phyloP scores from a whole-genome alignment of 2,797 vertebrate species.

The Chiloscyllium punctatum region DNA sequence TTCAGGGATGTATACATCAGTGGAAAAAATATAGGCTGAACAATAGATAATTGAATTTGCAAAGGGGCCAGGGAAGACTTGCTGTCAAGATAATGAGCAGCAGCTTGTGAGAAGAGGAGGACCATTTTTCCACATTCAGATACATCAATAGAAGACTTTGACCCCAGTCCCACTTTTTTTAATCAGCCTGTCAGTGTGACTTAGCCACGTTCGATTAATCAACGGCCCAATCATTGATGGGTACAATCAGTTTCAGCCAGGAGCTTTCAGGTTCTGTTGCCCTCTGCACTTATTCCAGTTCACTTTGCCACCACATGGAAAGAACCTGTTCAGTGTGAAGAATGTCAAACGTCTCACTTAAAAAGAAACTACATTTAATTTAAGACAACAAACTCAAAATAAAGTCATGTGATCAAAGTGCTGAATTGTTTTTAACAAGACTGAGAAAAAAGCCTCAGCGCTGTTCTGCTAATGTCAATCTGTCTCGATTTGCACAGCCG shows the following conservation, averaged over 20 bases:
- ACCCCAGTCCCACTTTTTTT: constrained; percentile 12
- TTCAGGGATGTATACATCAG: constrained; percentile 3
- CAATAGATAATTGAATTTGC: constrained; percentile 29
- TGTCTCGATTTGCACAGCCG: not conserved
- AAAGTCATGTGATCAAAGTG: not conserved
- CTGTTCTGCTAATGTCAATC: not conserved
- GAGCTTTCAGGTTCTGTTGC: not conserved
- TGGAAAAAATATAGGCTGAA: constrained; percentile 27
- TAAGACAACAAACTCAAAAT: not conserved
- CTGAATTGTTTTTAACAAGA: not conserved
- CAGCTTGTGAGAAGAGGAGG: constrained; percentile 1
- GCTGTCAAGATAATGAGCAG: constrained; percentile 29
- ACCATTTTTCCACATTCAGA: constrained; percentile 20
- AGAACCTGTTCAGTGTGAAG: not conserved
- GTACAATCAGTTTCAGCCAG: not conserved
- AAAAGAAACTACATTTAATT: not conserved
- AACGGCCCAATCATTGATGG: not conserved
- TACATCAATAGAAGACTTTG: constrained; percentile 31
- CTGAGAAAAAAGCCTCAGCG: not conserved
- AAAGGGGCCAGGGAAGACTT: constrained; percentile 12
- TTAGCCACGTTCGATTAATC: constrained; percentile 33
- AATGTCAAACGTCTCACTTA: not conserved
- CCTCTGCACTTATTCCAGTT: not conserved
- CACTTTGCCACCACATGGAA: not conserved
- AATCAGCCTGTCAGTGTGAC: constrained; percentile 20